Conservation (phyloP, 2,797 vertebrate genomes). For the Moxostoma hubbsi region DNA sequence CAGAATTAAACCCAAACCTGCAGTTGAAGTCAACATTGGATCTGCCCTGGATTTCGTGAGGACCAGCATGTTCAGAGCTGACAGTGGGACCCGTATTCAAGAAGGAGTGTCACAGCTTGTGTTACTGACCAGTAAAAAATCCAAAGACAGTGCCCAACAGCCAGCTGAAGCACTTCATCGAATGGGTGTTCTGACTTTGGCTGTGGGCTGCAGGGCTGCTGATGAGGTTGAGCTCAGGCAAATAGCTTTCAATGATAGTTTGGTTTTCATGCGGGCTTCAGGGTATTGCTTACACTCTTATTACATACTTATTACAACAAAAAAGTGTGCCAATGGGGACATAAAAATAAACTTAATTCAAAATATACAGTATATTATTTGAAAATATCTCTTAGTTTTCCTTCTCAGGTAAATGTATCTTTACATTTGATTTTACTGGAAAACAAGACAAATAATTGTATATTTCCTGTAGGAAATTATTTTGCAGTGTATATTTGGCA, state of each 20-base stretch:
- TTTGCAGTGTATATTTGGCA: no score
- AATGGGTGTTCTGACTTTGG: conserved; percentile 82
- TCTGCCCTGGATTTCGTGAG: conserved; percentile 86
- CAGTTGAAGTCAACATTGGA: conserved; percentile 80
- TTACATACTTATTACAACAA: no score
- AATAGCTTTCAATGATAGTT: conserved; percentile 78
- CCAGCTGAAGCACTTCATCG: conserved; percentile 77
- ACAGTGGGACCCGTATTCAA: conserved; percentile 81
- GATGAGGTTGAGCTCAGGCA: conserved; percentile 79
- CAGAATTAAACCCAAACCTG: conserved; percentile 75
- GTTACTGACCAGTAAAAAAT: conserved; percentile 86
- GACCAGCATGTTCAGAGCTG: conserved; percentile 79
- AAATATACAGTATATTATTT: no score
- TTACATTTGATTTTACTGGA: no score
- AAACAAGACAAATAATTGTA: no score
- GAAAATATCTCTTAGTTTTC: no score
- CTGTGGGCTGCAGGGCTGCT: conserved; percentile 77
- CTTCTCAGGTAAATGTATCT: no score
- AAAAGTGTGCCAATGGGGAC: no score
- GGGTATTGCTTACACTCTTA: no score
- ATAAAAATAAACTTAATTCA: no score
- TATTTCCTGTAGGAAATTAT: no score
- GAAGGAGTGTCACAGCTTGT: conserved; percentile 85
- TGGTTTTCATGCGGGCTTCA: conserved; percentile 79
- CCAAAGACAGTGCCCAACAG: conserved; percentile 80